Evolutionary conservation across 2,113 vertebrate species (phyloP), one percentile per base, ranked within the genome.

Genomic region (Mungos mungo): DNA sequence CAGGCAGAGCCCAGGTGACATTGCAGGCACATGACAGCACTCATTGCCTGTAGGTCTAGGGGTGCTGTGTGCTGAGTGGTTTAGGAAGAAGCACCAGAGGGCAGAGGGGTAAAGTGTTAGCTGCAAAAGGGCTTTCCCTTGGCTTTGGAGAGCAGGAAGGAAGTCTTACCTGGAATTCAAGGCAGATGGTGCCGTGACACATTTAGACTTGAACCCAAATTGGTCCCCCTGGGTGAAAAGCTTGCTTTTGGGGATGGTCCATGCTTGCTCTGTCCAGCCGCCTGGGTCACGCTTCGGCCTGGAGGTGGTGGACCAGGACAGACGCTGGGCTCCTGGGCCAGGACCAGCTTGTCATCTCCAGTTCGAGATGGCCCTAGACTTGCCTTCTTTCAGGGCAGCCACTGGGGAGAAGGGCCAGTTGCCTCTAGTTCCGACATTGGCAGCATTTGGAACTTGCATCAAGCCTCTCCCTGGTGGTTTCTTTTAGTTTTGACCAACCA

Each of bases 401-500:
- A 6, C 45, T 2, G 4, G 5, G 5, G 16, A 29, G 79, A 33
- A 33, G 33, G 57, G 41, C 68, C 63, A 84, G 35, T 85, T 38
- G 60, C 29, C 93, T 97, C 9, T 0, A 0, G 13, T 95, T 98
- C 97, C 96, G 96, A 91, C 90, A 97, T 72, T 72, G 88, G 60
- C n/a, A 10, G 80, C 0, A 68, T 97, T 98, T 98, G 91, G 96
- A 93, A 69, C 82, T 92, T 82, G 88, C 52, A 65, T 47, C 63
- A 65, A 96, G 92, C 94, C 86, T 57, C 79, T 93, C 21, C 97
- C 96, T 27, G 68, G 18, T 47, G 7, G 98, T 97, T 98, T 96
- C 97, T 96, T 93, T 72, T 45, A 33, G 87, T 98, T 97, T 98
- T 98, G 97, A 97, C 97, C 94, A 88, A 95, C 41, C 93, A 63